Percentiles rank a stretch among this genome's conserved stretches.
Evolutionary conservation across 2,888 invertebrate genomes (phyloP).

Genomic region (Fragum sueziense): DNA sequence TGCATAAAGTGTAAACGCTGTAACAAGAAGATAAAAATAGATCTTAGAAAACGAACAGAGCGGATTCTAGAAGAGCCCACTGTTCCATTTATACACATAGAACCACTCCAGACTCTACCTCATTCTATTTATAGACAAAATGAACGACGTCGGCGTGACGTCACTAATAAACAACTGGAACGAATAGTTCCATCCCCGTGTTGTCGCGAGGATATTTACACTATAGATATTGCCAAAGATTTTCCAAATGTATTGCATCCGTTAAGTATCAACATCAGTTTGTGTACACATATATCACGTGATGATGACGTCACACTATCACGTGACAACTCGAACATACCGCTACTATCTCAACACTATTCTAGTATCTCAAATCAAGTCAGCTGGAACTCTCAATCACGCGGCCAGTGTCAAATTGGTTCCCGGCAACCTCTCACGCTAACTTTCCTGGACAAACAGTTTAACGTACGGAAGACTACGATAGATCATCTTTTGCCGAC

Average conservation of each 20-base stretch:
- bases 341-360: conserved; percentile 44
- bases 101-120: conserved; percentile 36
- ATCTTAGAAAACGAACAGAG: conserved; percentile 25
- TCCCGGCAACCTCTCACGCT: conserved; percentile 33
- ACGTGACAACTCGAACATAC: conserved; percentile 18
- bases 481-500: conserved; percentile 41
- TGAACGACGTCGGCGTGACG: conserved; percentile 26
- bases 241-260: conserved; percentile 45
- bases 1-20: conserved; percentile 53
- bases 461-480: conserved; percentile 28
- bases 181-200: conserved; percentile 17
- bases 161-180: background rate
- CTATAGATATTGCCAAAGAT: conserved; percentile 38
- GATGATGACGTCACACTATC: conserved; percentile 7
- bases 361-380: conserved; percentile 16
- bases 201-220: conserved; percentile 40
- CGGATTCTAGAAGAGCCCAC: conserved; percentile 16
- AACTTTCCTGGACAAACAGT: conserved; percentile 33
- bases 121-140: conserved; percentile 41
- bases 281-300: conserved; percentile 26
- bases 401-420: conserved; percentile 23
- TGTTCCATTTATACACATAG: conserved; percentile 54
- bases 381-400: background rate
- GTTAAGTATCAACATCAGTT: conserved; percentile 29
- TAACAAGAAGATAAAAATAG: conserved; percentile 49